Base-by-base conservation (phyloP, 2,797 vertebrate genomes). In the Furcifer pardalis region DNA sequence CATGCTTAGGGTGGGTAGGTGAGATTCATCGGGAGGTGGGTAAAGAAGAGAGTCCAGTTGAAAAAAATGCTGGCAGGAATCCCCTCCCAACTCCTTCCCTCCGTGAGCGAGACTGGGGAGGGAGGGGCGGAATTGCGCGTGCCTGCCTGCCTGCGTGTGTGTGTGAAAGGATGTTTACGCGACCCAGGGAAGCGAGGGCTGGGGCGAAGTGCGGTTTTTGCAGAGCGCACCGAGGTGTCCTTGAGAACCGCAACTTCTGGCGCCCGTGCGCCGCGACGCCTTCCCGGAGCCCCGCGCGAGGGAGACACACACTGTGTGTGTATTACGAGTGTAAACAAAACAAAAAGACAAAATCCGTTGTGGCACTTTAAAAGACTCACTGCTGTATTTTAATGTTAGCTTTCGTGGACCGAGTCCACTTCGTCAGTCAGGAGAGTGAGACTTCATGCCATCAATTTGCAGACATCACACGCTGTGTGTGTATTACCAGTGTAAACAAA, bases 1-100 rank as follows among this genome's bases (percentile, higher is more conserved):
- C 84, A 65, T 52, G 74, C 66, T 82, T 19, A 69, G 42, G 89
- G 89, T 79, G 84, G 25, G 32, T n/a, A n/a, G n/a, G n/a, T n/a
- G n/a, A n/a, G 68, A 52, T 37, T 8, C 23, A 68, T 1, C 2
- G 46, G 77, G 21, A 49, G 73, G n/a, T n/a, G n/a, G n/a, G n/a
- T n/a, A n/a, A n/a, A 71, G 77, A 37, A 27, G 77, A 66, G 73
- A 71, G 84, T 21, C 40, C 32, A 6, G 8, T 13, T 65, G 32
- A 56, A 19, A 49, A 79, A 42, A 79, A 42, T 19, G 2, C 37
- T 27, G 76, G 68, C 83, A 72, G 66, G 40, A 62, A 60, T 62
- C 8, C 13, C 23, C 37, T n/a, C 37, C 46, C n/a, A n/a, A n/a
- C n/a, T n/a, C n/a, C 65, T n/a, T 27, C 7, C 40, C 40, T 17